These are phyloP conservation scores for Nothoprocta perdicaria DNA, from an alignment of 2,113 vertebrate genomes.

Conservation along the genomic window DNA sequence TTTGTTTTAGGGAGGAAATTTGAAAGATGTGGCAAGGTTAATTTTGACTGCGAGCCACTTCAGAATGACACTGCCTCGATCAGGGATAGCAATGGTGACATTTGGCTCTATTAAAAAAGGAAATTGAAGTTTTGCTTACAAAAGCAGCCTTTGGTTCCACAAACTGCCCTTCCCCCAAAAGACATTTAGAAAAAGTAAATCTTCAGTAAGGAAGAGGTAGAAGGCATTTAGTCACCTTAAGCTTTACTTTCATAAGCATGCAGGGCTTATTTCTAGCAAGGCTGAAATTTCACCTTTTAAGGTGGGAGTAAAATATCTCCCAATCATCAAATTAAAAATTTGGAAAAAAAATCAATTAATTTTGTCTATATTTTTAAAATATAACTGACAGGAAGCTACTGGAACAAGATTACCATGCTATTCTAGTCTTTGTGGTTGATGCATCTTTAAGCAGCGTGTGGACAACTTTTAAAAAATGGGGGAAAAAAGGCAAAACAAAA, in stretches of 20 bases:
- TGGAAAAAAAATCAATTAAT: slow-evolving; percentile 67
- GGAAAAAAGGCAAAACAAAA: no score
- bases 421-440: slow-evolving; percentile 48
- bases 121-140: slow-evolving; percentile 73
- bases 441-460: slow-evolving; percentile 44
- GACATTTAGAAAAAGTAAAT: slow-evolving; percentile 75
- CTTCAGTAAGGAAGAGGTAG: slow-evolving; percentile 96
- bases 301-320: slow-evolving; percentile 71
- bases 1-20: slow-evolving; percentile 60
- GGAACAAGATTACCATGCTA: slow-evolving; percentile 78
- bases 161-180: slow-evolving; percentile 84
- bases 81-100: slow-evolving; percentile 81
- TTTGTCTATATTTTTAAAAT: neutral
- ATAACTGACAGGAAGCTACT: slow-evolving; percentile 72
- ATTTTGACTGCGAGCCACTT: slow-evolving; percentile 77
- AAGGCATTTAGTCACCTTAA: slow-evolving; percentile 91
- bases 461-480: neutral
- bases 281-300: slow-evolving; percentile 72
- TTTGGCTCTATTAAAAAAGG: slow-evolving; percentile 79
- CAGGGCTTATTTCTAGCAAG: slow-evolving; percentile 80
- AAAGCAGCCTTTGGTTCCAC: slow-evolving; percentile 74
- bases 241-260: slow-evolving; percentile 85
- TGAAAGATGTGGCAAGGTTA: slow-evolving; percentile 67
- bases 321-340: slow-evolving; percentile 76
- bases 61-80: slow-evolving; percentile 81